Percentiles rank a stretch among this genome's conserved stretches.
Conservation (phyloP, 1,140 invertebrate genomes). For the Diprion similis region DNA sequence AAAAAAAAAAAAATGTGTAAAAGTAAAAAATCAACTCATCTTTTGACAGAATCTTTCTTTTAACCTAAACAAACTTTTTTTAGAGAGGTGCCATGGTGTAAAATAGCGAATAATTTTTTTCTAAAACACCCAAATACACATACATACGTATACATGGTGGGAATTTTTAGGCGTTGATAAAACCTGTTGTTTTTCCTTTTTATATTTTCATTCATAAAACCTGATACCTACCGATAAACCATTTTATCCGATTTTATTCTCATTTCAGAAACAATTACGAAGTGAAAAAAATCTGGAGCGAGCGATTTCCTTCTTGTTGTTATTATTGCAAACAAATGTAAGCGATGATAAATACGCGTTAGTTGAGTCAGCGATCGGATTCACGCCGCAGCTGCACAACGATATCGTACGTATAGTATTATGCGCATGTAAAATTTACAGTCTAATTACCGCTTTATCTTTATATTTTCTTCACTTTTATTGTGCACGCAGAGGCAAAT, state of each 20-base stretch:
- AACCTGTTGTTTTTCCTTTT: no score
- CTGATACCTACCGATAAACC: no score
- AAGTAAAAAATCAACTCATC: no score
- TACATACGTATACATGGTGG: no score
- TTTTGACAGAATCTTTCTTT: no score
- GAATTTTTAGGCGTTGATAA: no score
- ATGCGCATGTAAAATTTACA: constrained; percentile 26
- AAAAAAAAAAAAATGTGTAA: no score
- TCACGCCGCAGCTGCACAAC: constrained; percentile 41
- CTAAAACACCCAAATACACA: no score
- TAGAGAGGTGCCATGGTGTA: no score
- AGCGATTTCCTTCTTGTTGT: constrained; percentile 38
- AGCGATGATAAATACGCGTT: constrained; percentile 44
- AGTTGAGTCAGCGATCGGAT: constrained; percentile 46
- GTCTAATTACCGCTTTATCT: constrained; percentile 7
- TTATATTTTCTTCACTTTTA: constrained; percentile 1
- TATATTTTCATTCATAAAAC: no score
- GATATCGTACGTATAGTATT: constrained; percentile 38
- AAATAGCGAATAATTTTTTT: no score
- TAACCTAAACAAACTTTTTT: no score
- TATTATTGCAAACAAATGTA: constrained; percentile 38
- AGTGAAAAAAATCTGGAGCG: constrained; percentile 38
- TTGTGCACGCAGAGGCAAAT: neutral
- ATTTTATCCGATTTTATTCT: neutral
- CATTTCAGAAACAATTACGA: constrained; percentile 41